Evolutionary conservation across 2,797 vertebrate genomes (phyloP).

Genomic region (Tiaroga cobitis): DNA sequence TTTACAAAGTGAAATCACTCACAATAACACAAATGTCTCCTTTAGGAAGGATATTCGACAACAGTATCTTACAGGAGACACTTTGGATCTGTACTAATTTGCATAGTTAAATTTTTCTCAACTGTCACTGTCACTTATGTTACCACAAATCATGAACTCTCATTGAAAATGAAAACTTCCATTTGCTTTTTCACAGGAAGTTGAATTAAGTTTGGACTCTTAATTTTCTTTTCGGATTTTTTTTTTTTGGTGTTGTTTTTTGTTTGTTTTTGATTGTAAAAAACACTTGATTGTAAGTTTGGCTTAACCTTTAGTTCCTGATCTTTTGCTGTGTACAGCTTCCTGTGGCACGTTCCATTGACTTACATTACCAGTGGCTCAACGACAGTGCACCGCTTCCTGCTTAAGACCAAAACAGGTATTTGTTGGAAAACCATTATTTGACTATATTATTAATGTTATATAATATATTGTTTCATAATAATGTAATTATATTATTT

Average conservation of each 20-base stretch:
- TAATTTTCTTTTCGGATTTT: neutral
- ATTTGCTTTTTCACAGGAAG: neutral
- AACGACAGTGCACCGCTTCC: slow-evolving; percentile 78
- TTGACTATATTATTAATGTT: neutral
- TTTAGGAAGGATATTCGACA: neutral
- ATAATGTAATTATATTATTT: neutral
- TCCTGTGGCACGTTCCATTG: slow-evolving; percentile 89
- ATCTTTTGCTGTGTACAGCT: slow-evolving; percentile 68
- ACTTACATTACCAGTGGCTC: slow-evolving; percentile 89
- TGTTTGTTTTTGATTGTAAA: too few species aligned
- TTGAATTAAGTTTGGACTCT: too few species aligned
- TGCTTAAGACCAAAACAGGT: slow-evolving; percentile 82
- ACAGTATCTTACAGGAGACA: neutral
- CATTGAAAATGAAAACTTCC: neutral
- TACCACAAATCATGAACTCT: neutral
- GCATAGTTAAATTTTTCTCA: neutral
- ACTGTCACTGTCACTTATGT: neutral
- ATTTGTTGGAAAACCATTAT: neutral
- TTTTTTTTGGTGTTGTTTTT: too few species aligned
- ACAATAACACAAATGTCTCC: neutral
- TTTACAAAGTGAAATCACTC: neutral
- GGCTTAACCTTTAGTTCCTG: neutral
- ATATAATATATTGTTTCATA: neutral
- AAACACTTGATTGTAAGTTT: neutral
- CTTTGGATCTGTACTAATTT: neutral